Conservation (phyloP, 2,113 vertebrate species). For the Cariama cristata region DNA sequence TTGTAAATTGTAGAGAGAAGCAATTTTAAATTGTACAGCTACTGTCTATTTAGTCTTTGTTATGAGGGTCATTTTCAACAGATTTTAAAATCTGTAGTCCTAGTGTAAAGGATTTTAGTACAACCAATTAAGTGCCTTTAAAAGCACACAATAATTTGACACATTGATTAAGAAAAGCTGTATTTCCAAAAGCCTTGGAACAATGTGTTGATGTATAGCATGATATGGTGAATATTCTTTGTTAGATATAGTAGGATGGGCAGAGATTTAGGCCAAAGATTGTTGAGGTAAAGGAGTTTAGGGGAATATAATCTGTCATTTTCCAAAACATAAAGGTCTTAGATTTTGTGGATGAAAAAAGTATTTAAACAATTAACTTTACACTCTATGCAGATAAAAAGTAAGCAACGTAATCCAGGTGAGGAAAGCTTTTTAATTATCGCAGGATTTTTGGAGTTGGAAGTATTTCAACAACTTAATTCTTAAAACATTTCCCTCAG, state of each 20-base stretch:
- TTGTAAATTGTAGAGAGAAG: neutral
- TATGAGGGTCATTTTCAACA: neutral
- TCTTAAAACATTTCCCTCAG: neutral
- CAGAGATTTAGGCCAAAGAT: neutral
- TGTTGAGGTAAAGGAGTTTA: neutral
- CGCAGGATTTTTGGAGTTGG: neutral
- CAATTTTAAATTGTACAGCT: neutral
- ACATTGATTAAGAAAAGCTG: neutral
- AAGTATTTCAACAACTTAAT: neutral
- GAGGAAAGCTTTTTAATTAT: neutral
- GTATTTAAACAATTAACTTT: neutral
- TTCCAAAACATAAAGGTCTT: neutral
- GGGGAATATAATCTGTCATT: neutral
- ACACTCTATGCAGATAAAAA: neutral
- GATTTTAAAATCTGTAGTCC: neutral
- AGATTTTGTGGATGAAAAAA: neutral
- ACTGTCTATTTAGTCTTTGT: neutral
- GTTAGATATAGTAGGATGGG: neutral
- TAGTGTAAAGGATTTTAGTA: neutral
- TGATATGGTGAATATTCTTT: neutral
- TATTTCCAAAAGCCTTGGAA: neutral
- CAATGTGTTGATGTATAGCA: neutral
- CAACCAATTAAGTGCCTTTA: neutral
- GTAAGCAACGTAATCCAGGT: accelerated
- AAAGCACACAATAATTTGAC: neutral